Conservation (phyloP, 1,140 invertebrate species). For the Leptonema lineaticorne region DNA sequence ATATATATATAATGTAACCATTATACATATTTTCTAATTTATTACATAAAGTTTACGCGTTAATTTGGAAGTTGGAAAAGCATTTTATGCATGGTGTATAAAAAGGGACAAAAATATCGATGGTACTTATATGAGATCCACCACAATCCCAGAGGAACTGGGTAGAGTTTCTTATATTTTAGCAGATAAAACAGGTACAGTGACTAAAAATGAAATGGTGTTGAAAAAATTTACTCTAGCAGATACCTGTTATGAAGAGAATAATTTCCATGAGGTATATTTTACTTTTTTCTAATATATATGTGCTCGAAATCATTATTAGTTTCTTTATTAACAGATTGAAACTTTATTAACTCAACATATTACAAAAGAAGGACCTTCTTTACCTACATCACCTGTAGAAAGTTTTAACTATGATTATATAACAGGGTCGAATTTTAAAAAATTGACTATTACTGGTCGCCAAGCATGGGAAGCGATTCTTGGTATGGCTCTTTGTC, state of each 20-base stretch:
- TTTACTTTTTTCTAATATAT: not conserved
- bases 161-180: constrained; percentile 93
- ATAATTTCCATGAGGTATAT: constrained; percentile 83
- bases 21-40: constrained; percentile 45
- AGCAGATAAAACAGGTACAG: constrained; percentile 97
- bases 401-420: not conserved
- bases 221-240: constrained; percentile 93
- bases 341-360: constrained; percentile 53
- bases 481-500: constrained; percentile 92
- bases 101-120: constrained; percentile 90
- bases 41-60: constrained; percentile 97
- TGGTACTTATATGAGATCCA: constrained; percentile 96
- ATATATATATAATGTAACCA: not conserved
- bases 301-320: too few species aligned
- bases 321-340: constrained; percentile 45
- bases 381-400: constrained; percentile 44
- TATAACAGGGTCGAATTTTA: constrained; percentile 13
- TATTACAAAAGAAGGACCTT: constrained; percentile 50
- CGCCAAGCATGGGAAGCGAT: constrained; percentile 85
- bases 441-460: constrained; percentile 40
- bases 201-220: constrained; percentile 99
- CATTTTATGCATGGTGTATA: constrained; percentile 96
- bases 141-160: constrained; percentile 98
- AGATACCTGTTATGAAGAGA: constrained; percentile 82
- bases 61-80: constrained; percentile 98